Conservation (phyloP, 1,140 invertebrate species). For the Choristoneura fumiferana region DNA sequence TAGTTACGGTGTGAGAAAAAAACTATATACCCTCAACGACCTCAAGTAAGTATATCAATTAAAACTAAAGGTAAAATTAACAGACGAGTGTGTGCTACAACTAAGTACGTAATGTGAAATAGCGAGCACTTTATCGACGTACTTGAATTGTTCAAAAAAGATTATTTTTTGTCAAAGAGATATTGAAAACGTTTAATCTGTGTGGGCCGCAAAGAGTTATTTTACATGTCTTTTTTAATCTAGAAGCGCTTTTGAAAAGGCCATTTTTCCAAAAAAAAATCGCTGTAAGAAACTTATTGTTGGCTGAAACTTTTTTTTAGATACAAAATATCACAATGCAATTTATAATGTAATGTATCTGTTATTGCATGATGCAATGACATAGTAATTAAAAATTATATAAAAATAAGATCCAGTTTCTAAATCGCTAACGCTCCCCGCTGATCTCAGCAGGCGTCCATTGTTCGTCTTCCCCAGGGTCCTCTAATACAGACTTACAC, state of each 20-base stretch:
- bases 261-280: no score
- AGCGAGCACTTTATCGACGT: neutral
- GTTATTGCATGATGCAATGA: no score
- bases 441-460: constrained; percentile 24
- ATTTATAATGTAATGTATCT: no score
- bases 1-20: neutral
- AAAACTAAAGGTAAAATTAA: no score
- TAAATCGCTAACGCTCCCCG: constrained; percentile 13
- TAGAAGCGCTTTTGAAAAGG: no score
- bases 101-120: no score
- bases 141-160: neutral
- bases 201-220: no score
- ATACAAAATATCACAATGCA: neutral
- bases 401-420: neutral
- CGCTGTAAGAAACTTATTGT: no score
- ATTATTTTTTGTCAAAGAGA: neutral
- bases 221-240: no score
- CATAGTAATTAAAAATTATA: no score
- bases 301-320: neutral
- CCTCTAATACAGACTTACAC: constrained; percentile 68
- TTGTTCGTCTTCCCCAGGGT: constrained; percentile 38
- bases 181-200: neutral
- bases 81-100: no score
- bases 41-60: no score
- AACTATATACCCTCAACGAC: neutral